Evolutionary conservation across 2,888 invertebrate species (phyloP), one percentile per base, ranked within the genome.

Genomic region (Brachylomia viminalis): DNA sequence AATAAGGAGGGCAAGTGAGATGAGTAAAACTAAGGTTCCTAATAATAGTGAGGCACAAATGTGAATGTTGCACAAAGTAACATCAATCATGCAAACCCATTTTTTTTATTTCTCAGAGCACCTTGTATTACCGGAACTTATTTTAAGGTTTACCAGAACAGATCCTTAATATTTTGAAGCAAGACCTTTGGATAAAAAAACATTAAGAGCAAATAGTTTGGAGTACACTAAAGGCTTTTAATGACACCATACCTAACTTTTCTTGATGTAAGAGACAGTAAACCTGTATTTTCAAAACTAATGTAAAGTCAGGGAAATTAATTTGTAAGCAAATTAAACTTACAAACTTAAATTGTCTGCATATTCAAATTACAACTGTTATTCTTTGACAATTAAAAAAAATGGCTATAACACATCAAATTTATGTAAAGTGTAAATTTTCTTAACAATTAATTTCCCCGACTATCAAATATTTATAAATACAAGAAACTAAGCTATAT

Each of bases 161-260:
- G 45, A 58, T 83, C 83, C 83, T 83, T 68, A 86, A 72, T 72
- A 83, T 33, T 86, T 61, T 71, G 67, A 59, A 27, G 73, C 82
- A 87, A 78, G 80, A 77, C 77, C 77, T 84, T 72, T 72, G 73
- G 13, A 83, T 72, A 83, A 61, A 83, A 83, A 83, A 68, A 78
- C 47, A 78, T 86, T 75, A 72, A 83, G 49, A 69, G 82, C 76
- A 86, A 61, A 64, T 59, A 68, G 62, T 59, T 64, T 68, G 56
- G n/a, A 65, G 42, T 52, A 65, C 15, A 52, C 58, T 81, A 80
- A 67, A 79, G 38, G 78, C 27, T 82, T 80, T 77, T 17, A 64
- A 52, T 68, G 17, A 52, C 54, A 54, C 49, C 67, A 79, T 62
- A 82, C 61, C 79, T 79, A 67, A 56, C 66, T 49, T 49, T 56